These are phyloP conservation scores for Aradus depressus DNA, from an alignment of 2,888 invertebrate genomes.

Conservation along the genomic window DNA sequence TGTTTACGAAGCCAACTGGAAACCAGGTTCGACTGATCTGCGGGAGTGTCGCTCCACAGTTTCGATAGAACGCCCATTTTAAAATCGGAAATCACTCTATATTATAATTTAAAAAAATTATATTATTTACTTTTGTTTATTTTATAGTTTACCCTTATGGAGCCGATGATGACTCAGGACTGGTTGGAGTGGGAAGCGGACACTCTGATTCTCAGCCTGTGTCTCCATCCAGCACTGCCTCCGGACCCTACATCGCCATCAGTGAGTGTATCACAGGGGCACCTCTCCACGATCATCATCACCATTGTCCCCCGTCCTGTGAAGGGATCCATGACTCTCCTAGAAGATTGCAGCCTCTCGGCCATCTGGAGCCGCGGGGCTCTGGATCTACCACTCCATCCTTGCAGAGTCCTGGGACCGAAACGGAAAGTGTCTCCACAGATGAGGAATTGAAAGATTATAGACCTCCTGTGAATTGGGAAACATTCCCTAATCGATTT, in stretches of 20 bases:
- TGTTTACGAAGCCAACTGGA: no score
- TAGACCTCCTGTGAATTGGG: conserved; percentile 39
- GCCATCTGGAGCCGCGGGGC: conserved; percentile 28
- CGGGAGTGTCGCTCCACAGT: no score
- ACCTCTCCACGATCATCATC: no score
- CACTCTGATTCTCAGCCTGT: conserved; percentile 48
- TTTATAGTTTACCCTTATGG: conserved; percentile 21
- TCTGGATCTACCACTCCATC: conserved; percentile 38
- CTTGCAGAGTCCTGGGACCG: conserved; percentile 49
- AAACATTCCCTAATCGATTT: conserved; percentile 43
- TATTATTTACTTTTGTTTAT: conserved; percentile 6
- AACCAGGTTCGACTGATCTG: no score
- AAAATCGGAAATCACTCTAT: no score
- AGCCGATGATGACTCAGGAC: conserved; percentile 28
- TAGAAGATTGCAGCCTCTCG: conserved; percentile 32
- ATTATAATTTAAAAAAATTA: no score
- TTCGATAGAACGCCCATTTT: no score
- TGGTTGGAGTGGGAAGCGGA: conserved; percentile 35
- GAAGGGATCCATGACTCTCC: conserved; percentile 34
- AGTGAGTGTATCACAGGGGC: conserved; percentile 81
- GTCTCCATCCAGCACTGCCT: conserved; percentile 48
- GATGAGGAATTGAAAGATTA: conserved; percentile 55
- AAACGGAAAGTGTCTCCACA: conserved; percentile 54
- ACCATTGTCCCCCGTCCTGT: no score
- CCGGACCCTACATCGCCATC: conserved; percentile 83